phyloP scores from a whole-genome alignment of 1,140 invertebrate species.

The Trichoplusia ni region DNA sequence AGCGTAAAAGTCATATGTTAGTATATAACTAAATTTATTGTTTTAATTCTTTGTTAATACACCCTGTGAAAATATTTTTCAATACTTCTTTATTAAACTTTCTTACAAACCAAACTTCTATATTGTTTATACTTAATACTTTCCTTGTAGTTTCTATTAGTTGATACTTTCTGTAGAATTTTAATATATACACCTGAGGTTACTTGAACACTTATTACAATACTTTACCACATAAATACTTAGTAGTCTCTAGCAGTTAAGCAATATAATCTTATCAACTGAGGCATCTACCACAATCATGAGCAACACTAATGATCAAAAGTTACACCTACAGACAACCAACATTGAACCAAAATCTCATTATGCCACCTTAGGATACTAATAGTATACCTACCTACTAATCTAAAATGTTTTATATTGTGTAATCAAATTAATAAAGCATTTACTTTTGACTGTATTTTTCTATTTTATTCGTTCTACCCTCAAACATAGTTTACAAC shows the following conservation, averaged over 20 bases:
- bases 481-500: background rate
- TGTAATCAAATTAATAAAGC: slow-evolving; percentile 12
- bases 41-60: slow-evolving; percentile 77
- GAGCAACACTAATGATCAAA: too few relatives aligned
- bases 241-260: too few relatives aligned
- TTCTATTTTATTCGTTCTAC: slow-evolving; percentile 1
- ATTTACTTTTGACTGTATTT: slow-evolving; percentile 12
- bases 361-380: background rate
- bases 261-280: too few relatives aligned
- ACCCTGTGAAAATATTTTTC: slow-evolving; percentile 78
- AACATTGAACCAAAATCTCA: background rate
- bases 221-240: too few relatives aligned
- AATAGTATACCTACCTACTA: background rate
- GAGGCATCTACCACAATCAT: too few relatives aligned
- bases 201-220: too few relatives aligned
- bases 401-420: background rate
- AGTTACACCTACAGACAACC: background rate
- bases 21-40: slow-evolving; percentile 80
- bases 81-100: slow-evolving; percentile 79
- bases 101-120: slow-evolving; percentile 67
- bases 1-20: slow-evolving; percentile 76
- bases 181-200: background rate
- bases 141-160: slow-evolving; percentile 5
- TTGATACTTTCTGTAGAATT: background rate
- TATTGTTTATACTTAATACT: slow-evolving; percentile 1